These are phyloP conservation scores for Dryococelus australis DNA, from an alignment of 2,888 invertebrate species.

Conservation along the genomic window DNA sequence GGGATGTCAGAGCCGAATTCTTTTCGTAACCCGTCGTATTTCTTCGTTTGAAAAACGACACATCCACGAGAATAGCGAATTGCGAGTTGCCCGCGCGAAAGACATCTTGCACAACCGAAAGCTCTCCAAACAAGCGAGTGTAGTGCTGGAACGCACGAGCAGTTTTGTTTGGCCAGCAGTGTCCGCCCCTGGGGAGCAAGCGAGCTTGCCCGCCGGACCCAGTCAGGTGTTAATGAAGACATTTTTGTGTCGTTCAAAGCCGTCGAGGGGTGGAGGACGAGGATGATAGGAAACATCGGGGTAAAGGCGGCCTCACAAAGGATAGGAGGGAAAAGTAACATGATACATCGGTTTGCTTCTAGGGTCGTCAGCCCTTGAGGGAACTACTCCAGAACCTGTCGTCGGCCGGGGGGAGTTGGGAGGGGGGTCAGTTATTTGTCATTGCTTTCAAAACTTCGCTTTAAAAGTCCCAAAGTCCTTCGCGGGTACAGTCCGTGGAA, in stretches of 20 bases:
- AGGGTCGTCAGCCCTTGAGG: not conserved
- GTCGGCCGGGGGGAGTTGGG: not conserved
- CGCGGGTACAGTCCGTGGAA: not conserved
- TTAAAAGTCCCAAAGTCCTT: not conserved
- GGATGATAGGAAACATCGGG: not conserved
- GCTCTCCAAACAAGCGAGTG: too few species aligned
- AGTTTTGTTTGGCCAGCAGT: too few species aligned
- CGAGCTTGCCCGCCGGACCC: not conserved
- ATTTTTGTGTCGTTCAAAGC: not conserved
- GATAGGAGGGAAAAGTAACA: not conserved
- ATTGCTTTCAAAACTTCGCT: not conserved
- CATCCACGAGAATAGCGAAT: too few species aligned
- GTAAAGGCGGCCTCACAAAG: not conserved
- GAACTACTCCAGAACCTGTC: not conserved
- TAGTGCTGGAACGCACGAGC: too few species aligned
- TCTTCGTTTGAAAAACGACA: too few species aligned
- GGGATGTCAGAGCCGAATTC: too few species aligned
- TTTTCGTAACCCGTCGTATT: too few species aligned
- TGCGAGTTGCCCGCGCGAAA: too few species aligned
- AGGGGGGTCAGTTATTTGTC: not conserved
- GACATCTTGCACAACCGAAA: too few species aligned
- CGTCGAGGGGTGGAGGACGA: not conserved
- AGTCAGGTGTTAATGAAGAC: constrained; percentile 7
- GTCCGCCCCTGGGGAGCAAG: not conserved
- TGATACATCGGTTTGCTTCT: not conserved